A percentile compares a stretch with the other conserved stretches of the same genome.
Evolutionary conservation across 2,113 vertebrate species (phyloP).

Genomic region (Campylomormyrus tamandua): DNA sequence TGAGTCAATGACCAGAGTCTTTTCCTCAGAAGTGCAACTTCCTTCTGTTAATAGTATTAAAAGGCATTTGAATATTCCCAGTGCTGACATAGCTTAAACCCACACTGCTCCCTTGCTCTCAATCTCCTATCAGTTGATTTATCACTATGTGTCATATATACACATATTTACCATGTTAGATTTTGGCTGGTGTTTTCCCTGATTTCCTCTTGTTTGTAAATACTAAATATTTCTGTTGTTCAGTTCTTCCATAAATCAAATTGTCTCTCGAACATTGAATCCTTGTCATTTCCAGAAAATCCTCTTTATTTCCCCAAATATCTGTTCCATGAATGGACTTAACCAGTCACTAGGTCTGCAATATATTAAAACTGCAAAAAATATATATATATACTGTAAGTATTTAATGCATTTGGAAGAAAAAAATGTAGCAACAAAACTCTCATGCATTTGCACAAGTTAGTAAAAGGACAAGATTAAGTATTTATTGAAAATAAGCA

Average conservation of each 20-base stretch:
- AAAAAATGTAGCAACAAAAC: constrained; percentile 43
- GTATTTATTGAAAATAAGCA: constrained; percentile 56
- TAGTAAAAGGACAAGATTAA: constrained; percentile 52
- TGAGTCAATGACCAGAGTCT: background rate
- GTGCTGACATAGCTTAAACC: background rate
- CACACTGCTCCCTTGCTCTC: background rate
- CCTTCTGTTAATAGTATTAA: background rate
- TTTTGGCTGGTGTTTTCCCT: background rate
- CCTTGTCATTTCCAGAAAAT: background rate
- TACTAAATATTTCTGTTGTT: background rate
- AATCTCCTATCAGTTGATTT: background rate
- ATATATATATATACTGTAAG: constrained; percentile 18
- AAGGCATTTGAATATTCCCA: background rate
- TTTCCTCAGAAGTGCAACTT: background rate
- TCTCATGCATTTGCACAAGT: constrained; percentile 49
- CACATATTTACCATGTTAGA: background rate
- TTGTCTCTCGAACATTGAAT: background rate
- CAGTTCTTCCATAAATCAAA: background rate
- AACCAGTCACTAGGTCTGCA: constrained; percentile 59
- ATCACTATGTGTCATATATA: background rate
- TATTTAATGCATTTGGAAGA: constrained; percentile 51
- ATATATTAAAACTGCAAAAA: constrained; percentile 47
- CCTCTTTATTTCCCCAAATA: background rate
- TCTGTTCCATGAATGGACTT: constrained; percentile 9
- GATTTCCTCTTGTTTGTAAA: background rate